Evolutionary conservation across 1,140 invertebrate genomes (phyloP).

Genomic region (Bilobella aurantiaca): DNA sequence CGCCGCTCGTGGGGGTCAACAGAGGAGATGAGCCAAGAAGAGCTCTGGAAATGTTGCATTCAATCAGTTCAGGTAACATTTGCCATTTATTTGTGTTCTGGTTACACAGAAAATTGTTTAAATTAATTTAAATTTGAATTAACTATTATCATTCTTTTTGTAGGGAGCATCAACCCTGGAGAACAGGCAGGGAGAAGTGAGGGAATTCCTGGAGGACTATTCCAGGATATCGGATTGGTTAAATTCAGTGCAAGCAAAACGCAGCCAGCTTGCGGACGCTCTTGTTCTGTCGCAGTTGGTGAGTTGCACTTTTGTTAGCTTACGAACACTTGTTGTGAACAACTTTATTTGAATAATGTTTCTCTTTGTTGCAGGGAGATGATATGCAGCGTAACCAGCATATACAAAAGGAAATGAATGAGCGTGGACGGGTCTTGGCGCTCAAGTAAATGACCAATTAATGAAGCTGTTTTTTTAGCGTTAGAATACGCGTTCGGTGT

Average conservation of each 20-base stretch:
- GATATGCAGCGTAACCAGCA: constrained; percentile 18
- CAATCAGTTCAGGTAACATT: constrained; percentile 28
- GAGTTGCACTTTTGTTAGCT: background rate
- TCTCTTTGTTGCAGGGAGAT: constrained; percentile 9
- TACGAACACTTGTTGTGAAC: background rate
- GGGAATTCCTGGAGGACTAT: constrained; percentile 29
- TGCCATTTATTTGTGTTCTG: background rate
- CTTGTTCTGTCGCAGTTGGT: constrained; percentile 20
- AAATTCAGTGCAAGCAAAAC: constrained; percentile 24
- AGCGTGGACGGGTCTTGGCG: constrained; percentile 12
- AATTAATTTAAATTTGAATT: background rate
- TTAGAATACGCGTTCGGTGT: no score
- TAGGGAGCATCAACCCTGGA: constrained; percentile 23
- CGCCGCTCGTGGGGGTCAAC: constrained; percentile 31
- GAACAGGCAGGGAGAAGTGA: constrained; percentile 19
- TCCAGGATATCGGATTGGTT: constrained; percentile 26
- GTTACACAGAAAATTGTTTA: background rate
- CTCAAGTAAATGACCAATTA: constrained; percentile 10
- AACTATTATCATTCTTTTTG: constrained; percentile 8
- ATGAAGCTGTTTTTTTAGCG: background rate
- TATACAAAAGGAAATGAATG: constrained; percentile 22
- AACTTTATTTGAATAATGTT: background rate
- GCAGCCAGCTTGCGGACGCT: constrained; percentile 23
- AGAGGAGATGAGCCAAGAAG: constrained; percentile 27
- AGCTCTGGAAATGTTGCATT: constrained; percentile 26